phyloP scores from a whole-genome alignment of 2,888 invertebrate species.

The Agrotis ipsilon region DNA sequence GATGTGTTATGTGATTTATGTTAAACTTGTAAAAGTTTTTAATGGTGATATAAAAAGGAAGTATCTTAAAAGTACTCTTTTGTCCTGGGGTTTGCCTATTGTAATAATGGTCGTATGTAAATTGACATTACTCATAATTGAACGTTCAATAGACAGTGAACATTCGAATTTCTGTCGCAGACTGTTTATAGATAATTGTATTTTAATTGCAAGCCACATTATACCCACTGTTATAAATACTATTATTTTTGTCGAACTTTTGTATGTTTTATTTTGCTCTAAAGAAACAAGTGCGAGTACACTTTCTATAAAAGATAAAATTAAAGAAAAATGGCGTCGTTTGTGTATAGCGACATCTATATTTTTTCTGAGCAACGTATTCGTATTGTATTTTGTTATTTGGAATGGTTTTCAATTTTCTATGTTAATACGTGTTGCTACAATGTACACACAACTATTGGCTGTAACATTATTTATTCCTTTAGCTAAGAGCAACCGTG shows the following conservation, averaged over 20 bases:
- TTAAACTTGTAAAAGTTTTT: conserved; percentile 25
- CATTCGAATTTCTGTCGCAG: not conserved
- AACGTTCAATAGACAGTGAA: not conserved
- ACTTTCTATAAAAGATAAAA: conserved; percentile 4
- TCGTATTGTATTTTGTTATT: conserved; percentile 15
- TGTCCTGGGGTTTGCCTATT: conserved; percentile 23
- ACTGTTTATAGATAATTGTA: not conserved
- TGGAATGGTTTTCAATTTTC: conserved; percentile 8
- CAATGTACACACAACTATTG: conserved; percentile 3
- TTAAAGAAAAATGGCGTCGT: conserved; percentile 25
- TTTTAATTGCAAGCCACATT: not conserved
- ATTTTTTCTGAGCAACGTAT: conserved; percentile 22
- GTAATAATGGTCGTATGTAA: not conserved
- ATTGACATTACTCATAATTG: conserved; percentile 3
- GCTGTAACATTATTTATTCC: conserved; percentile 18
- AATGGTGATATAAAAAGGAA: conserved; percentile 4
- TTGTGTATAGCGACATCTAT: conserved; percentile 6
- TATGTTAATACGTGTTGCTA: not conserved
- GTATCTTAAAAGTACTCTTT: conserved; percentile 11
- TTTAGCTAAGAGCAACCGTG: conserved; percentile 18
- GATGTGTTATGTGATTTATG: conserved; percentile 25
- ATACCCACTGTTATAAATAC: conserved; percentile 6
- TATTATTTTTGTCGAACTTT: conserved; percentile 10
- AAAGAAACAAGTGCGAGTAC: not conserved
- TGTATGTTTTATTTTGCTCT: not conserved